Conservation (phyloP, 1,140 invertebrate genomes). For the Drosophila ogumai region DNA sequence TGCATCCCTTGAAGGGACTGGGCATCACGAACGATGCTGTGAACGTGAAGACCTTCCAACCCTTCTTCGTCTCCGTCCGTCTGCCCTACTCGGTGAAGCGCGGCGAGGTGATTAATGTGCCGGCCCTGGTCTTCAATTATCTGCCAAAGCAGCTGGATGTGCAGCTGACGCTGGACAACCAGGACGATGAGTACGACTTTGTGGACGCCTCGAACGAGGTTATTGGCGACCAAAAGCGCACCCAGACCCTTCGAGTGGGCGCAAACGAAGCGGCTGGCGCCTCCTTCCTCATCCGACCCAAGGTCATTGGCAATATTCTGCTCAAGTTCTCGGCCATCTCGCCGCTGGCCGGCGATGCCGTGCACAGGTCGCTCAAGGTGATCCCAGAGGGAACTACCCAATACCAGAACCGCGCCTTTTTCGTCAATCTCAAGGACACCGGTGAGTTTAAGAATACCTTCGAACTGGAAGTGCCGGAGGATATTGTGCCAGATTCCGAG, state of each 20-base stretch:
- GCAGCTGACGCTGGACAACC: conserved; percentile 93
- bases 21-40: conserved; percentile 90
- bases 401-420: conserved; percentile 90
- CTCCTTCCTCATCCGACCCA: conserved; percentile 92
- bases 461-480: conserved; percentile 89
- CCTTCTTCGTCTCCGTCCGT: conserved; percentile 93
- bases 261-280: conserved; percentile 89
- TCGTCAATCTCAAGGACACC: conserved; percentile 90
- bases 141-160: conserved; percentile 89
- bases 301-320: conserved; percentile 89
- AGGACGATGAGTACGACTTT: conserved; percentile 93
- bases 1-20: conserved; percentile 93
- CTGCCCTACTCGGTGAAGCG: conserved; percentile 94
- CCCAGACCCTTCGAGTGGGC: conserved; percentile 88
- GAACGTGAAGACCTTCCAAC: conserved; percentile 94
- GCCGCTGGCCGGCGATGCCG: conserved; percentile 89
- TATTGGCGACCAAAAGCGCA: conserved; percentile 86
- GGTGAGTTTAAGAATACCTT: conserved; percentile 87
- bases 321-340: conserved; percentile 91
- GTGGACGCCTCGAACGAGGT: conserved; percentile 86
- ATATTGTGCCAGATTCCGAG: conserved; percentile 90
- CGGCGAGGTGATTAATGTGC: conserved; percentile 85
- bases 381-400: conserved; percentile 92
- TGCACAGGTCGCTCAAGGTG: conserved; percentile 90
- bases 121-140: conserved; percentile 81